Evolutionary conservation across 2,797 vertebrate species (phyloP), one percentile per base, ranked within the genome.

Genomic region (Crenuchus spilurus): DNA sequence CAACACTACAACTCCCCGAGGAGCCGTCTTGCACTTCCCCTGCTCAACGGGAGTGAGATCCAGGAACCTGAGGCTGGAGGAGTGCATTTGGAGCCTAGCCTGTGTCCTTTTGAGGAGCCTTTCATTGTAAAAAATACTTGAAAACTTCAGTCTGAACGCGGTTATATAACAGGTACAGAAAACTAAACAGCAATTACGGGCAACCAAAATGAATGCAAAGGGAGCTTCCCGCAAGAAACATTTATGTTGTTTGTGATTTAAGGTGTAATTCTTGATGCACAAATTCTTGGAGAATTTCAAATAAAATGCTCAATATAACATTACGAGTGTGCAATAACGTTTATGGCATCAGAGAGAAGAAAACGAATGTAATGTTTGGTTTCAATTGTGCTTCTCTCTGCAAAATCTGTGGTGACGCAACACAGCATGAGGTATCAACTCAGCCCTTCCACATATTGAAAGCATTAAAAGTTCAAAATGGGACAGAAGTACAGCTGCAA

Each of bases 391-490:
- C 26, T 46, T 46, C 44, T 68, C 55, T 51, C 80, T 72, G 66
- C 63, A 55, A 75, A 58, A 68, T 57, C 26, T 20, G 42, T 22
- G 11, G 8, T 24, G 86, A 85, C 85, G 85, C 58, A 46, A 28
- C 10, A 55, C 41, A 62, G 39, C 64, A 58, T 5, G 46, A 74
- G 42, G 24, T 6, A 72, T 52, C 16, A 39, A 31, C 20, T 60
- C 70, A n/a, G 33, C 49, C 30, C 60, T 51, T 37, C 26, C 80
- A 83, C 89, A 89, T 89, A 89, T 89, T 91, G 88, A 90, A 87
- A 81, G 87, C 79, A 87, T 90, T 86, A 86, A 86, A 90, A 88
- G 87, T 90, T 86, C 83, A 89, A 75, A 83, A 84, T 74, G 60
- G 58, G 60, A 75, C 73, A 66, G 54, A 67, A 74, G 61, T 77